Evolutionary conservation across 2,888 invertebrate genomes (phyloP).

Genomic region (Tromatobia lineatoria): DNA sequence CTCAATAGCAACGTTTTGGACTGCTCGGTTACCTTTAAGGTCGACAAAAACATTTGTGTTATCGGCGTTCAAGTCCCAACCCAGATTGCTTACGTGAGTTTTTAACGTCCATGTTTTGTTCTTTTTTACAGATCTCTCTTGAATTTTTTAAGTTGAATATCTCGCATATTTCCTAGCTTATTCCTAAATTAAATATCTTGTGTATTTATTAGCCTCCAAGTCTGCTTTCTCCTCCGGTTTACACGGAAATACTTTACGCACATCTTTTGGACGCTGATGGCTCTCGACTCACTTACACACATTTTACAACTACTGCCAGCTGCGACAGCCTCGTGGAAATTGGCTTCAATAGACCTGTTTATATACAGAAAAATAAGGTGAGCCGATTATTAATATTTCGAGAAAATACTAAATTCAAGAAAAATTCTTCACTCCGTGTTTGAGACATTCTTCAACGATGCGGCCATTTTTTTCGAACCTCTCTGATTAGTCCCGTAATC

Average conservation of each 20-base stretch:
- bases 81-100: conserved; percentile 87
- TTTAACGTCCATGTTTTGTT: background rate
- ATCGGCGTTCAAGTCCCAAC: conserved; percentile 92
- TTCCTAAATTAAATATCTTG: background rate
- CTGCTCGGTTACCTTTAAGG: conserved; percentile 92
- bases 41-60: conserved; percentile 92
- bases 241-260: conserved; percentile 93
- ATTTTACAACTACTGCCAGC: conserved; percentile 92
- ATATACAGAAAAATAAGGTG: conserved; percentile 91
- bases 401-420: background rate
- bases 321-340: conserved; percentile 92
- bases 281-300: conserved; percentile 92
- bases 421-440: too few relatives aligned
- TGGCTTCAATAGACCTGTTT: conserved; percentile 92
- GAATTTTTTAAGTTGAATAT: background rate
- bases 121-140: background rate
- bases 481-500: too few relatives aligned
- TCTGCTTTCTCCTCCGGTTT: conserved; percentile 79
- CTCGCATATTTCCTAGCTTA: background rate
- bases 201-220: conserved; percentile 26
- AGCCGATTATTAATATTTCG: background rate
- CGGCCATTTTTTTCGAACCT: too few relatives aligned
- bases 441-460: too few relatives aligned
- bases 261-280: conserved; percentile 93
- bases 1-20: conserved; percentile 92